Conservation (phyloP, 2,113 vertebrate species). For the Thomomys bottae region DNA sequence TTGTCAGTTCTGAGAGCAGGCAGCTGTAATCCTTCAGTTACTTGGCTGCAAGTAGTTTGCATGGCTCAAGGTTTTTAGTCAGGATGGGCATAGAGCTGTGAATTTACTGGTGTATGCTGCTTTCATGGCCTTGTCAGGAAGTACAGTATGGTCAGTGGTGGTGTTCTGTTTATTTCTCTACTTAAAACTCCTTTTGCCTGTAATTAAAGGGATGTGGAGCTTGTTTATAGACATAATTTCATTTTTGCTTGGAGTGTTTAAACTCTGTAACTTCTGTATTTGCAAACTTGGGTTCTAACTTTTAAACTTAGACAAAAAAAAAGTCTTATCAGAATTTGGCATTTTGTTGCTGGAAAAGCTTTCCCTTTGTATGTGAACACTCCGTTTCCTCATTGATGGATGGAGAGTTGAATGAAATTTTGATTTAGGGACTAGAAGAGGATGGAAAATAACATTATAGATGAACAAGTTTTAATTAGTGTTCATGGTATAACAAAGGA, state of each 20-base stretch:
- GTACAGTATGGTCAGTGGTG: background rate
- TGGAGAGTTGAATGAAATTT: background rate
- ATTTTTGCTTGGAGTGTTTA: background rate
- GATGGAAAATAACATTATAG: background rate
- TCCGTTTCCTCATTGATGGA: background rate
- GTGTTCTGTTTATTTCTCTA: background rate
- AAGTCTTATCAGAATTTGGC: background rate
- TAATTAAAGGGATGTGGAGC: background rate
- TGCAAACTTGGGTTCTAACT: constrained; percentile 44
- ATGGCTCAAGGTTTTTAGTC: background rate
- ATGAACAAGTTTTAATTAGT: constrained; percentile 39
- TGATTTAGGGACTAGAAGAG: background rate
- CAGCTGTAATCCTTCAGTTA: background rate
- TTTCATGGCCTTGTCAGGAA: background rate
- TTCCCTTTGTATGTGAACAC: background rate
- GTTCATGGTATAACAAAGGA: background rate
- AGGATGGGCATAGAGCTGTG: background rate
- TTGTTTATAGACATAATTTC: background rate
- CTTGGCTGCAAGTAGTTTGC: background rate
- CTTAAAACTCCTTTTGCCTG: background rate
- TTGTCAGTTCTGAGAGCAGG: background rate
- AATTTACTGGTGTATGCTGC: background rate
- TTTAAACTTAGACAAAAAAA: background rate
- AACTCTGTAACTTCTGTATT: background rate
- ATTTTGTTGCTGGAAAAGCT: background rate